phyloP scores from a whole-genome alignment of 1,140 invertebrate species.

The Panagrolaimus sp. region DNA sequence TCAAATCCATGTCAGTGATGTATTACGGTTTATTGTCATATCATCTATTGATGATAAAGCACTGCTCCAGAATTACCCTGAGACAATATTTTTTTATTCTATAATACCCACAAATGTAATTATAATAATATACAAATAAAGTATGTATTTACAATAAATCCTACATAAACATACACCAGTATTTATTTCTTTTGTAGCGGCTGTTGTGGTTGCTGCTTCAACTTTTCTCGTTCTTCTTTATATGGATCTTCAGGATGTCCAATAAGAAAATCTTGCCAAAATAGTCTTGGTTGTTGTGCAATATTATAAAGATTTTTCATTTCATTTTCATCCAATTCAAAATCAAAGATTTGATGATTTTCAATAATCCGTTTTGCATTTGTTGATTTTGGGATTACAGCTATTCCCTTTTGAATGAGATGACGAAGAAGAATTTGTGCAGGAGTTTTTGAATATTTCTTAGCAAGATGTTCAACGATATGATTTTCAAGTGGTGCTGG shows the following conservation, averaged over 20 bases:
- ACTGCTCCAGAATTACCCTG: no score
- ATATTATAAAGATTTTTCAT: slow-evolving; percentile 20
- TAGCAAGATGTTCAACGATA: slow-evolving; percentile 63
- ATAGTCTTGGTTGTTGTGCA: slow-evolving; percentile 25
- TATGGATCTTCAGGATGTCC: slow-evolving; percentile 38
- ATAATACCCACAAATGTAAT: no score
- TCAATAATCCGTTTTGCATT: slow-evolving; percentile 53
- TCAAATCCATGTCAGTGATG: no score
- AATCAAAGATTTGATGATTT: slow-evolving; percentile 45
- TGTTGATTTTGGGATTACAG: slow-evolving; percentile 59
- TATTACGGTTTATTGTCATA: no score
- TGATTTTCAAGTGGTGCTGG: slow-evolving; percentile 62
- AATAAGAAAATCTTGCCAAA: slow-evolving; percentile 32
- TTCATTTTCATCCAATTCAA: slow-evolving; percentile 23
- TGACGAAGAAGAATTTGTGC: slow-evolving; percentile 63
- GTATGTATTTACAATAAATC: no score
- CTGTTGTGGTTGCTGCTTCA: no score
- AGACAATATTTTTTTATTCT: no score
- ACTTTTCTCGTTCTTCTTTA: slow-evolving; percentile 19
- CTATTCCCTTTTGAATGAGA: slow-evolving; percentile 37
- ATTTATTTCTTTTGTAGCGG: no score
- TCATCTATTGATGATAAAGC: no score
- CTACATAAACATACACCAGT: no score
- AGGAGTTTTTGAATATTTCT: slow-evolving; percentile 63
- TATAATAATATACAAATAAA: no score